phyloP scores from a whole-genome alignment of 2,113 vertebrate genomes.

The Chitala chitala region DNA sequence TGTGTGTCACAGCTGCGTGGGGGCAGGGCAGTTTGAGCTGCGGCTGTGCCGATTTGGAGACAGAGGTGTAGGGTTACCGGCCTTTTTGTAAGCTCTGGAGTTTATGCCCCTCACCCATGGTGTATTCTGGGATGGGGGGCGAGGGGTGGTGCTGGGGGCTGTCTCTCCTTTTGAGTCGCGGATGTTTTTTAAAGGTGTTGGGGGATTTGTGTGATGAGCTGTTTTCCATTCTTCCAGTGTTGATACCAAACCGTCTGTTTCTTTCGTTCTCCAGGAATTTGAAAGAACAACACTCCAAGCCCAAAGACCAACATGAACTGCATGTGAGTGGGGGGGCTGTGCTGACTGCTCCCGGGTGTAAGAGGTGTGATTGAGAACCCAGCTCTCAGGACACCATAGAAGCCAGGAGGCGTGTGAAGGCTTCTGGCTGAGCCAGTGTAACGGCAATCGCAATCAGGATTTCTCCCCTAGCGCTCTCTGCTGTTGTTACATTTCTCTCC shows the following conservation, averaged over 20 bases:
- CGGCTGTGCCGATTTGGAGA: not conserved
- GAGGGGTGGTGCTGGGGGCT: too few species aligned
- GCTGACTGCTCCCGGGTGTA: not conserved
- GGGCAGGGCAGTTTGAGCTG: not conserved
- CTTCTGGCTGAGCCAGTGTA: too few species aligned
- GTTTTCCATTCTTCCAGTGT: not conserved
- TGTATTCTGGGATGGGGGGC: too few species aligned
- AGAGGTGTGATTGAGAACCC: too few species aligned
- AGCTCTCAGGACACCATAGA: not conserved
- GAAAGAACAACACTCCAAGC: not conserved
- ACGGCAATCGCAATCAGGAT: too few species aligned
- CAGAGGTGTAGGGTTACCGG: constrained; percentile 2
- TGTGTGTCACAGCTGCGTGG: not conserved
- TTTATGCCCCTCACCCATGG: not conserved
- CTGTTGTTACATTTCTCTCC: too few species aligned
- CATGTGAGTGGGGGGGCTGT: not conserved
- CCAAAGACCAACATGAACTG: not conserved
- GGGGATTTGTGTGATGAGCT: not conserved
- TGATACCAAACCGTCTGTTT: not conserved
- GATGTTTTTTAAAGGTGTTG: too few species aligned
- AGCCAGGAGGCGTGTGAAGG: too few species aligned
- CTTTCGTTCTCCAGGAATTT: not conserved
- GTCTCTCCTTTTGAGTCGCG: too few species aligned
- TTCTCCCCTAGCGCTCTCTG: too few species aligned
- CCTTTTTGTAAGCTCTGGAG: not conserved